Evolutionary conservation across 2,797 vertebrate species (phyloP).

Genomic region (Cetoscarus ocellatus): DNA sequence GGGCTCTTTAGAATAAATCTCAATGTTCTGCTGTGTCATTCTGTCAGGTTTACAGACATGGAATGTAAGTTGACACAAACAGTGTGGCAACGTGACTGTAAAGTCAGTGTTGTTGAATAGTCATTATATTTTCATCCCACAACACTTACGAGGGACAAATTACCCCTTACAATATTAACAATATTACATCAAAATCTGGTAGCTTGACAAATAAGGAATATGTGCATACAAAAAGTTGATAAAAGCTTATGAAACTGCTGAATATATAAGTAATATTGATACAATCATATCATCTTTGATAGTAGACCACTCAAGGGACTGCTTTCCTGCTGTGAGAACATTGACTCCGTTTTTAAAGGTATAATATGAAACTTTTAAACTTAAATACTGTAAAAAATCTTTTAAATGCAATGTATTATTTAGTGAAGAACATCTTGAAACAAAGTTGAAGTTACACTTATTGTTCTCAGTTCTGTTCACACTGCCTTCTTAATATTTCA

Average conservation of each 20-base stretch:
- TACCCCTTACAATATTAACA: background rate
- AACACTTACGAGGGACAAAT: background rate
- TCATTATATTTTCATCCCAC: background rate
- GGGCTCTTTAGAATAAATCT: background rate
- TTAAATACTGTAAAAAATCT: too few relatives aligned
- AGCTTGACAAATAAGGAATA: background rate
- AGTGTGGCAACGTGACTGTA: background rate
- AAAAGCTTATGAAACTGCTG: background rate
- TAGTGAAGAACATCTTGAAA: too few relatives aligned
- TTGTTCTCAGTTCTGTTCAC: too few relatives aligned
- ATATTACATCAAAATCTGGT: background rate
- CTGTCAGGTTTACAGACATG: background rate
- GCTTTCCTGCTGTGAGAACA: too few relatives aligned
- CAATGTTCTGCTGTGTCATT: background rate
- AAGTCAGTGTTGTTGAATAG: background rate
- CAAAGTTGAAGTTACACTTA: too few relatives aligned
- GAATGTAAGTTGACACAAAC: constrained; percentile 24
- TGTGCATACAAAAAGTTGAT: background rate
- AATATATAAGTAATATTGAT: background rate
- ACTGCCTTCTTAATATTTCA: too few relatives aligned
- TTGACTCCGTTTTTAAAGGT: too few relatives aligned
- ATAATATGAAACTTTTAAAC: too few relatives aligned
- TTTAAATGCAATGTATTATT: too few relatives aligned
- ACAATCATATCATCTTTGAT: too few relatives aligned
- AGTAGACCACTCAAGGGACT: too few relatives aligned